Conservation (phyloP, 2,113 vertebrate genomes). For the Motacilla tschutschensis region DNA sequence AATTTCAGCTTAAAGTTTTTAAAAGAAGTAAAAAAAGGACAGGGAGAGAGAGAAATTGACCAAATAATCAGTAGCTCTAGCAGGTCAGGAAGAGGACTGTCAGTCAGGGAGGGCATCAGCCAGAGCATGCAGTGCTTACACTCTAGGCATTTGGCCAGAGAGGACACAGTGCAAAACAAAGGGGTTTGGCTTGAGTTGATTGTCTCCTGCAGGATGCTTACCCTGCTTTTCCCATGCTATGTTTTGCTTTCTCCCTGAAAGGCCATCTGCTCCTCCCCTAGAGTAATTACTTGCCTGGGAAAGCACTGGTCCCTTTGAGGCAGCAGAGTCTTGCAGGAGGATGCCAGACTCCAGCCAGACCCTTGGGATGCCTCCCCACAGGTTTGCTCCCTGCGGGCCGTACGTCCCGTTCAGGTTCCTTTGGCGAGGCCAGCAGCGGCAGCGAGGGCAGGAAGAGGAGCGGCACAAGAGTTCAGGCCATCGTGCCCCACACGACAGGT, state of each 20-base stretch:
- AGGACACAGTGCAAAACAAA: not conserved
- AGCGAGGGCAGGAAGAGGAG: slow-evolving; percentile 42
- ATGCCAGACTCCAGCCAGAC: not conserved
- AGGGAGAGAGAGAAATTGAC: not conserved
- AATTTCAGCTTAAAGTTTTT: not conserved
- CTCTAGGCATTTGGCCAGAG: not conserved
- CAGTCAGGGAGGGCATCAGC: not conserved
- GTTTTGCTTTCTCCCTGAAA: not conserved
- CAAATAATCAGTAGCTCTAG: not conserved
- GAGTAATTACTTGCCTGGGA: not conserved
- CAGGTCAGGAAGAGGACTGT: not conserved
- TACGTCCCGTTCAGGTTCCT: slow-evolving; percentile 82
- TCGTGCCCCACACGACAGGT: slow-evolving; percentile 77
- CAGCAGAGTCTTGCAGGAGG: not conserved
- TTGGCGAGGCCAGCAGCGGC: slow-evolving; percentile 76
- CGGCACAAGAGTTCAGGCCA: slow-evolving; percentile 73
- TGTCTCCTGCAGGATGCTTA: not conserved
- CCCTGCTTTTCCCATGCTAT: not conserved
- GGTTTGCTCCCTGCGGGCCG: slow-evolving; percentile 58
- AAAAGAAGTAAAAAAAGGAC: not conserved
- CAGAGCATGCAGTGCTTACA: not conserved
- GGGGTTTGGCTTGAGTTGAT: not conserved
- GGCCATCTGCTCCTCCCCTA: not conserved
- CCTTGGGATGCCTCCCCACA: not conserved
- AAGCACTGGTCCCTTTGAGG: not conserved